Evolutionary conservation across 2,888 invertebrate genomes (phyloP).

Genomic region (Dryomyza anilis): DNA sequence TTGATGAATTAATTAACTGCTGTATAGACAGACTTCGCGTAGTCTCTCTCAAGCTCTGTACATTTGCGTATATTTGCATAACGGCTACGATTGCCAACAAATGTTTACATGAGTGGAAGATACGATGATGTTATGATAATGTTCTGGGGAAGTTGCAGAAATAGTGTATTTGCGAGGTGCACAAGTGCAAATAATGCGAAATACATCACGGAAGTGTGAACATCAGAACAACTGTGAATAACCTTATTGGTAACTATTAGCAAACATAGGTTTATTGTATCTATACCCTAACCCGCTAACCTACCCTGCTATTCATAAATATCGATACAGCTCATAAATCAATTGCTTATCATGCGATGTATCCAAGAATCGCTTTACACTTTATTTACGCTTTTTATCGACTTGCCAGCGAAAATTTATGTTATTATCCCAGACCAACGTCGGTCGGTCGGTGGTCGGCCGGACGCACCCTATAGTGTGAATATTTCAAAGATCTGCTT

Average conservation of each 20-base stretch:
- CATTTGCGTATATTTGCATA: background rate
- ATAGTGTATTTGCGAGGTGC: background rate
- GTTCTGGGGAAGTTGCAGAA: background rate
- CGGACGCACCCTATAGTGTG: too few species aligned
- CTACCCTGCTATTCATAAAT: background rate
- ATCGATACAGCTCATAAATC: background rate
- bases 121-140: too few species aligned
- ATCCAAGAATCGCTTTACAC: background rate
- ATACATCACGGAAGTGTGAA: background rate
- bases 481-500: background rate
- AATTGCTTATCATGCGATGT: background rate
- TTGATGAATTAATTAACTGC: constrained; percentile 2
- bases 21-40: background rate
- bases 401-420: constrained; percentile 8
- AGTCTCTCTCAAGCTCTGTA: background rate
- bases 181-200: background rate
- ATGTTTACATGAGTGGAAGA: too few species aligned
- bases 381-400: constrained; percentile 8
- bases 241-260: background rate
- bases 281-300: background rate
- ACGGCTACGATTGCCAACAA: too few species aligned
- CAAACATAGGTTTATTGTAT: background rate
- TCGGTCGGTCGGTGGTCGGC: background rate
- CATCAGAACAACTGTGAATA: too few species aligned
- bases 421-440: background rate